Base-by-base conservation (phyloP, 2,113 vertebrate genomes). In the Mesocricetus auratus region DNA sequence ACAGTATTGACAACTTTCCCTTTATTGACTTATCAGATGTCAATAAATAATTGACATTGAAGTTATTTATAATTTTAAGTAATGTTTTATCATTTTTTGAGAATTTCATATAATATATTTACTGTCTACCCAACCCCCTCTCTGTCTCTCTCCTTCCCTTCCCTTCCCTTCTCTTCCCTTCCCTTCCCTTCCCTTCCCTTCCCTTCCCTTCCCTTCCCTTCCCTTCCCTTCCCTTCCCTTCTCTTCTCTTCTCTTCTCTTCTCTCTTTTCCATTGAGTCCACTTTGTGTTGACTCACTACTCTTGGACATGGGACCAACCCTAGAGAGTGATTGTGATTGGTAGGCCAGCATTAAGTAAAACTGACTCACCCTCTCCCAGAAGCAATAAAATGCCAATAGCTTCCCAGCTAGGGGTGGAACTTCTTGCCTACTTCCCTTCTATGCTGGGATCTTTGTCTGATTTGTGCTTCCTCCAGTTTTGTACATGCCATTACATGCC, bases 1-100 rank as follows among this genome's bases (percentile, higher is more conserved):
- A 69, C 82, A 82, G 58, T 33, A 74, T 39, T 82, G 79, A 47
- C n/a, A 91, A 77, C 7, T 66, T 86, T 77, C 73, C 22, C 33
- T 81, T 92, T 91, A 94, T 91, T 94, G 91, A 60, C 31, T 86
- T 91, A 88, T 91, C 26, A 58, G 58, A 31, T 86, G 22, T 31
- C 64, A 93, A 83, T 42, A 83, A 81, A 56, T 56, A 81, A 36
- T 11, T 53, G 31, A 58, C 33, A 56, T 58, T 79, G n/a, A 56
- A 58, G 22, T 58, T 79, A 58, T n/a, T 22, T 81, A 56, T 56
- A n/a, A n/a, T 56, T n/a, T 79, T 53, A 78, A 78, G 47, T 13
- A 82, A 62, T 31, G 7, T 42, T 82, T 83, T 42, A 62, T 26
- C 33, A 42, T 17, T 83, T 3, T 29, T 83, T 83, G 81, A 24